Evolutionary conservation across 1,140 invertebrate genomes (phyloP), one percentile per base, ranked within the genome.

Genomic region (Chironomus striatipennis): DNA sequence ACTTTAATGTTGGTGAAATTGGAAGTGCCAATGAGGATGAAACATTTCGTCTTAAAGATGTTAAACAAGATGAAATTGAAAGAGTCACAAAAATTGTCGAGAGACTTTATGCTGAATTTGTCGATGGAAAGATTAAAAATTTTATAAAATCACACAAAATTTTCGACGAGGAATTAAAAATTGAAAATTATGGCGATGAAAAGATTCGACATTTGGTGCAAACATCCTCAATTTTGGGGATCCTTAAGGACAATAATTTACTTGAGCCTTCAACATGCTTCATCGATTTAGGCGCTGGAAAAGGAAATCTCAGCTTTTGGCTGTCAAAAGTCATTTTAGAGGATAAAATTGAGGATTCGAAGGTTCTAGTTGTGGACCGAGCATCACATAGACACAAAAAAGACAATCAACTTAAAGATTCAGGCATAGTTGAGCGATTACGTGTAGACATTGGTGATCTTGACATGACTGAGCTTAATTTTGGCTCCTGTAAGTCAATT

Each of bases 211-310:
- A 94, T 81, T 82, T 93, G 72, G 79, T 87, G 1, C 92, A 94
- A 81, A 88, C 87, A 34, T 87, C 91, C 10, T 88, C 90, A 6
- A 79, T 94, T 42, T 78, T 93, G 21, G 86, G 85, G 2, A 83
- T 91, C 67, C 81, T 92, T 17, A 83, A 89, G 67, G 77, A 83
- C 1, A 82, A 86, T 74, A 79, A 84, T 15, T 82, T 93, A 70
- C 77, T 91, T 1, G 75, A 77, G 20, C 79, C 87, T 4, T 78
- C 86, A 74, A 90, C 88, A 0, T 90, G 90, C 80, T 94, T 88
- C 79, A 87, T 95, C 74, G 94, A 96, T 82, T 90, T 95, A 81
- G 93, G 94, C 8, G 93, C 93, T 24, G 93, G 94, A n/a, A 93
- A 91, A 87, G 93, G 93, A 87, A 83, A 79, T 74, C 34, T 94